phyloP scores from a whole-genome alignment of 2,797 vertebrate species.

The Todus mexicanus region DNA sequence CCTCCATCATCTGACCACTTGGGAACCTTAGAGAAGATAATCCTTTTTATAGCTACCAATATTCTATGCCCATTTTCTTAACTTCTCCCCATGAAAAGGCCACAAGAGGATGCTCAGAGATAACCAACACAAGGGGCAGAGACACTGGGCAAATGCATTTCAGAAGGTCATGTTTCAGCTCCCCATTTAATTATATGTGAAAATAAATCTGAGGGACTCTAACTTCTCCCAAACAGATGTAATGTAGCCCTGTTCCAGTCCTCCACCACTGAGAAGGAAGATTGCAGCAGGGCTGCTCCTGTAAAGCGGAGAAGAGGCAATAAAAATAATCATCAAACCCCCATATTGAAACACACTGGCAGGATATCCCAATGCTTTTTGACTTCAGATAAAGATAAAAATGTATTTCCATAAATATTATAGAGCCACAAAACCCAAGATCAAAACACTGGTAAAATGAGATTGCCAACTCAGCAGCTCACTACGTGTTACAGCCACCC shows the following conservation, averaged over 20 bases:
- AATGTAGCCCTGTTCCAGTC: neutral
- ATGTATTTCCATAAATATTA: neutral
- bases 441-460: neutral
- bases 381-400: neutral
- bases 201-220: neutral
- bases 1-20: neutral
- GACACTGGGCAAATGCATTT: accelerated
- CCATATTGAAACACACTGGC: neutral
- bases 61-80: neutral
- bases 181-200: neutral
- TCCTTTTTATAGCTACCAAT: neutral
- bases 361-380: neutral
- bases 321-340: neutral
- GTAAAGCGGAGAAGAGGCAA: neutral
- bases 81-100: neutral
- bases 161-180: neutral
- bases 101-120: neutral
- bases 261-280: neutral
- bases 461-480: neutral
- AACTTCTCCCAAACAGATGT: neutral
- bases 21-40: neutral
- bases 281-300: neutral
- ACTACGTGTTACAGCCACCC: neutral
- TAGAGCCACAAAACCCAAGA: neutral
- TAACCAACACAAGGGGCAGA: neutral